Evolutionary conservation across 2,888 invertebrate species (phyloP), one percentile per base, ranked within the genome.

Genomic region (Heteromurus nitidus): DNA sequence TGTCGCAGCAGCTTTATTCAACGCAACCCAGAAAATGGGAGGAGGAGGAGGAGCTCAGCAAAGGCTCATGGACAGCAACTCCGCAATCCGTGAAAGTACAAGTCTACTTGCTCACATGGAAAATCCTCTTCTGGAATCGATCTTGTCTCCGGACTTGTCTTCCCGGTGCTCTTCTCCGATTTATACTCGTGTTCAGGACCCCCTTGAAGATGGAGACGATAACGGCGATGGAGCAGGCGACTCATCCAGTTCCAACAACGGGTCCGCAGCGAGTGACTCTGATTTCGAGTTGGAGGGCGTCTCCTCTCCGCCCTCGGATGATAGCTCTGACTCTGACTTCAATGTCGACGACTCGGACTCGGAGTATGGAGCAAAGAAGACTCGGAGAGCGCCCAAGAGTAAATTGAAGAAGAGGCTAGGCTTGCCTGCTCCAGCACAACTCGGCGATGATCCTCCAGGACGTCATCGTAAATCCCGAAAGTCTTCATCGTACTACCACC

Each of bases 251-350:
- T 62, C 62, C 9, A 77, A 77, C 28, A 16, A 11, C 18, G 76
- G 47, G 11, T 69, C 62, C 2, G 77, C 62, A 13, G 55, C 42
- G 67, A 69, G 69, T 22, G 77, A 77, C 26, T 77, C 77, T 3
- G 77, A 77, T 20, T 77, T 77, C 30, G 77, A 77, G 18, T n/a
- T 77, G 28, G 77, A 77, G n/a, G 77, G 18, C 1, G 62, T 70
- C 18, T 70, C 77, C 13, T 77, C 76, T 2, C 30, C 47, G 26
- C 16, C 24, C 22, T 77, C 77, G 20, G 77, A 77, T 36, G 64
- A 77, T 44, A 44, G 44, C 20, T 76, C 76, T 9, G 76, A 76
- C 9, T 68, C 76, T 7, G 76, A 76, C 47, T 76, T 68, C 24
- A 50, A 68, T 9, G 5, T 58, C 28, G 67, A 68, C 9, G 76